A percentile compares a stretch with the other conserved stretches of the same genome.
These are phyloP conservation scores for Mormoops blainvillei DNA, from an alignment of 2,113 vertebrate species.

Conservation along the genomic window DNA sequence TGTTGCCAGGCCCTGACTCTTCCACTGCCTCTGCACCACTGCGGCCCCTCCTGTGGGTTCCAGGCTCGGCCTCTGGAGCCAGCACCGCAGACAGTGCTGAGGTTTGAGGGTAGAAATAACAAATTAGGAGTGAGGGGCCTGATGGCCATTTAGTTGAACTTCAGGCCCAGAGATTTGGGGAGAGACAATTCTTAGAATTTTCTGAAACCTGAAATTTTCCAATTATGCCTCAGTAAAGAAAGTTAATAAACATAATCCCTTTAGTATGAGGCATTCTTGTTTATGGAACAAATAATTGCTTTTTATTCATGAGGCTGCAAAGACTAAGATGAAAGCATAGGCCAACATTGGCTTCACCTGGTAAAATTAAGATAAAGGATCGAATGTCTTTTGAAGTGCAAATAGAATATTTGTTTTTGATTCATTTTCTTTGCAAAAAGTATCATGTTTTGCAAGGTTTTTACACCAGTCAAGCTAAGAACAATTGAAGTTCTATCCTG, in stretches of 20 bases:
- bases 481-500: background rate
- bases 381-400: conserved; percentile 54
- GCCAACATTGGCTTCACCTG: background rate
- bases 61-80: background rate
- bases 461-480: background rate
- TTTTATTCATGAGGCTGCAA: background rate
- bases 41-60: background rate
- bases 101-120: background rate
- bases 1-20: background rate
- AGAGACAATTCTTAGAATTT: background rate
- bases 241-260: background rate
- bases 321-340: conserved; percentile 35
- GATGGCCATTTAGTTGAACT: background rate
- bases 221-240: background rate
- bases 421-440: conserved; percentile 36
- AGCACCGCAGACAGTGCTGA: background rate
- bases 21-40: background rate
- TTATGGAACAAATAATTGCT: background rate
- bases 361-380: conserved; percentile 44
- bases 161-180: background rate
- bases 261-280: background rate
- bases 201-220: background rate
- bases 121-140: background rate
- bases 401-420: conserved; percentile 25
- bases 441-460: conserved; percentile 37